Base-by-base conservation (phyloP, 2,888 invertebrate species). In the Drosophila ezoana region DNA sequence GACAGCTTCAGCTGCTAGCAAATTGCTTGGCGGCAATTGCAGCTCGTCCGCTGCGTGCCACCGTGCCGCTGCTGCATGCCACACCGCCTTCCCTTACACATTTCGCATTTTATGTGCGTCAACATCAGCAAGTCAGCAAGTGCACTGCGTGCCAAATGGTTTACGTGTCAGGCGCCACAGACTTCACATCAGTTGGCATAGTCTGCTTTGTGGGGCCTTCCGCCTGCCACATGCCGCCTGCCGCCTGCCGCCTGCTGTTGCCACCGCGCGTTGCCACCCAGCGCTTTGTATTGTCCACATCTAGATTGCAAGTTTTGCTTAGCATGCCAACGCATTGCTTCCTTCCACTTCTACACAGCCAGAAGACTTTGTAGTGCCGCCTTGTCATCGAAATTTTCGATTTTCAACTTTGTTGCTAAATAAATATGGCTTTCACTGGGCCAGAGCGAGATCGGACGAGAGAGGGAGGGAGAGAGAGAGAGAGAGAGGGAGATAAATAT, bases 121-220 rank as follows among this genome's bases (percentile, higher is more conserved):
- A 87, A 83, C 78, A 72, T 80, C 77, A 73, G 70, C 75, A 78
- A 86, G 86, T 79, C 72, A 71, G 86, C 81, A 80, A 83, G 81
- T 79, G 88, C 89, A 89, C 74, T 87, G 84, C 83, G 89, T 85
- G 84, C 79, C 89, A 89, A 85, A 85, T 89, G 80, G 80, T 85
- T 89, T 88, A 88, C 89, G 86, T 89, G 87, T 78, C 76, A 70
- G 78, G 67, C 84, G 69, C 70, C 79, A 58, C 49, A 47, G 53
- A 62, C 68, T 61, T 51, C 54, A 38, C 69, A 53, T 52, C 75
- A 67, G 38, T 67, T 67, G 60, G 71, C 56, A 57, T 44, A 53
- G 69, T 54, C 37, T 52, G 40, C 13, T 59, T 75, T 69, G 63
- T 63, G 58, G 62, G 58, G 37, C 8, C 28, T 28, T 8, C 28